A percentile compares a stretch with the other conserved stretches of the same genome.
These are phyloP conservation scores for Falco rusticolus DNA, from an alignment of 2,797 vertebrate genomes.

Conservation along the genomic window DNA sequence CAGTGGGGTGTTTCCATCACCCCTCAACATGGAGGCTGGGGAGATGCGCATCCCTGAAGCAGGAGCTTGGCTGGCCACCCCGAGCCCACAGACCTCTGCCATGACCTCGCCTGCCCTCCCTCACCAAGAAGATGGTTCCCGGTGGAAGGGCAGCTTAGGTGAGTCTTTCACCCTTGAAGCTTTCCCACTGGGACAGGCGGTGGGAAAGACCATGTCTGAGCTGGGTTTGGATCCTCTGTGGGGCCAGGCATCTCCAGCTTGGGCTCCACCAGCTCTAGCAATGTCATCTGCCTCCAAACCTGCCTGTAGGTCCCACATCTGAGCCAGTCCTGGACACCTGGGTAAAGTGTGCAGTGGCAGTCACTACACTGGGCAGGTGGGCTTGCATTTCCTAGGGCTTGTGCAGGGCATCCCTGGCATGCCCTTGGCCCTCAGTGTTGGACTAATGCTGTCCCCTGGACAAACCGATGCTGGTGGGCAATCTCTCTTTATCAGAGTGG, in stretches of 20 bases:
- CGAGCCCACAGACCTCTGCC: neutral
- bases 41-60: rapidly evolving
- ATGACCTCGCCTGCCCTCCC: neutral
- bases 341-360: neutral
- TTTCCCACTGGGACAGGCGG: neutral
- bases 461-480: neutral
- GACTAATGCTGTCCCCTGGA: neutral
- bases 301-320: neutral
- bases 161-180: rapidly evolving
- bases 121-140: neutral
- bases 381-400: neutral
- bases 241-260: neutral
- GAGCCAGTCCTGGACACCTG: neutral
- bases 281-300: neutral
- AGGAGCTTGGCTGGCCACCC: neutral
- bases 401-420: neutral
- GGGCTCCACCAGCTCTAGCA: neutral
- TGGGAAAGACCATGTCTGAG: neutral
- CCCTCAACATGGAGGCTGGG: too few relatives aligned
- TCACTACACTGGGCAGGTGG: neutral
- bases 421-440: neutral
- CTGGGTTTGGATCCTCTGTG: neutral
- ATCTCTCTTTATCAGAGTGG: neutral
- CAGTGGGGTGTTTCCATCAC: neutral
- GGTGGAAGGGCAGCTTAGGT: neutral